These are phyloP conservation scores for Stigmatopora argus DNA, from an alignment of 2,113 vertebrate species.

Conservation along the genomic window DNA sequence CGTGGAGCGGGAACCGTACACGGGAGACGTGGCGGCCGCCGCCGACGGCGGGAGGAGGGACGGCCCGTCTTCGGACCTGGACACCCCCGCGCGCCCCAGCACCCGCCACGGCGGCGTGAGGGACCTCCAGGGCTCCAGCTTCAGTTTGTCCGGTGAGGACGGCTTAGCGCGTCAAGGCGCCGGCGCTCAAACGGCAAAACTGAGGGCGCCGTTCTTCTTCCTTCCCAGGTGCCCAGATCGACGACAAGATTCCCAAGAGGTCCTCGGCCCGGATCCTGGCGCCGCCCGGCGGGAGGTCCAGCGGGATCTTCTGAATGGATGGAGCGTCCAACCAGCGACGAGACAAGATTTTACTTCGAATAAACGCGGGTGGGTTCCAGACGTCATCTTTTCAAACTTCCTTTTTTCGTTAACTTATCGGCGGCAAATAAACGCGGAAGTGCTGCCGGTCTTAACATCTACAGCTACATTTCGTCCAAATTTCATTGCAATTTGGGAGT, in stretches of 20 bases:
- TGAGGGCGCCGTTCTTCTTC: background rate
- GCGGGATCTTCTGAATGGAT: slow-evolving; percentile 78
- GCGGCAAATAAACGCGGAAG: no score
- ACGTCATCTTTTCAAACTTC: slow-evolving; percentile 33
- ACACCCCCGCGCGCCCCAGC: slow-evolving; percentile 80
- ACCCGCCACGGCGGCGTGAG: slow-evolving; percentile 89
- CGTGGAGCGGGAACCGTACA: slow-evolving; percentile 90
- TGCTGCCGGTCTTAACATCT: no score
- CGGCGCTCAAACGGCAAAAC: background rate
- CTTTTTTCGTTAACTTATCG: slow-evolving; percentile 6
- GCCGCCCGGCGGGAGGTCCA: slow-evolving; percentile 89
- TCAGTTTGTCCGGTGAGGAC: slow-evolving; percentile 86
- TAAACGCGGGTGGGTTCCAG: slow-evolving; percentile 18
- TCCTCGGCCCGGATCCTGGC: slow-evolving; percentile 89
- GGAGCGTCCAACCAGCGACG: slow-evolving; percentile 21
- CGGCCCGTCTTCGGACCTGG: slow-evolving; percentile 72
- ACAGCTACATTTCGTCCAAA: no score
- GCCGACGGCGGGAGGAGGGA: slow-evolving; percentile 85
- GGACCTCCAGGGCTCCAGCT: slow-evolving; percentile 94
- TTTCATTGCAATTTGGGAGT: slow-evolving; percentile 27
- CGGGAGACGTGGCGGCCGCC: slow-evolving; percentile 82
- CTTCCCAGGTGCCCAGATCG: slow-evolving; percentile 83
- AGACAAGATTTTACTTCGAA: slow-evolving; percentile 31
- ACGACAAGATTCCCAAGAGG: slow-evolving; percentile 91
- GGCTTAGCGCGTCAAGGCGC: no score